A percentile compares a stretch with the other conserved stretches of the same genome.
phyloP scores from a whole-genome alignment of 1,140 invertebrate species.

The Leptinotarsa texana region DNA sequence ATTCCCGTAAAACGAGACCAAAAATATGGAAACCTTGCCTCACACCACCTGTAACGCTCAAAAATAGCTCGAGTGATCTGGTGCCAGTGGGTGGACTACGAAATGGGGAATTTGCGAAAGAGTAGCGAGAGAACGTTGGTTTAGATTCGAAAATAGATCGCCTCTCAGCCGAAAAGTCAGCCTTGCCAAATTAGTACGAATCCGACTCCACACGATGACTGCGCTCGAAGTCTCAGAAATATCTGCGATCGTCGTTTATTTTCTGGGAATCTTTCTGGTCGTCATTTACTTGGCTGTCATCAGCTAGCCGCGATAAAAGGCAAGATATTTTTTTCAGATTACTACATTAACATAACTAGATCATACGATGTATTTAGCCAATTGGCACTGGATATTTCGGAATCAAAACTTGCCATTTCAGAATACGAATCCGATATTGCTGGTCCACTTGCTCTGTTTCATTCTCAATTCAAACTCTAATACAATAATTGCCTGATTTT shows the following conservation, averaged over 20 bases:
- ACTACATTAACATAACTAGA: neutral
- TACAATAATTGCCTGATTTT: too few relatives aligned
- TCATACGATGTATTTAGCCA: too few relatives aligned
- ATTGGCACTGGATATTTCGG: too few relatives aligned
- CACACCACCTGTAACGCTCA: conserved; percentile 12
- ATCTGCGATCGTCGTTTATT: conserved; percentile 32
- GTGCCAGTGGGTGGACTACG: conserved; percentile 7
- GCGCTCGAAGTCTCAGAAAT: conserved; percentile 28
- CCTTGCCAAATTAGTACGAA: conserved; percentile 36
- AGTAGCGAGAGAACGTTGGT: neutral
- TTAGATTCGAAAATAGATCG: conserved; percentile 24
- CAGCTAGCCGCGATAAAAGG: conserved; percentile 23
- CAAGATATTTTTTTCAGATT: conserved; percentile 21
- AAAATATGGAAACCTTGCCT: conserved; percentile 3
- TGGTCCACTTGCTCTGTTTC: too few relatives aligned
- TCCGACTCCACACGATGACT: conserved; percentile 25
- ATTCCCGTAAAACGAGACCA: neutral
- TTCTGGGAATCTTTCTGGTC: conserved; percentile 33
- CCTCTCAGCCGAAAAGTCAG: conserved; percentile 16
- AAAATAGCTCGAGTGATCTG: conserved; percentile 7
- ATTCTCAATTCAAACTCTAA: too few relatives aligned
- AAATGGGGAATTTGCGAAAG: conserved; percentile 16
- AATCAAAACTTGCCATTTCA: too few relatives aligned
- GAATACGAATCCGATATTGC: too few relatives aligned
- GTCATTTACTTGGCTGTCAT: conserved; percentile 37